A percentile compares a stretch with the other conserved stretches of the same genome.
These are phyloP conservation scores for Sturnira hondurensis DNA, from an alignment of 2,113 vertebrate genomes.

Conservation along the genomic window DNA sequence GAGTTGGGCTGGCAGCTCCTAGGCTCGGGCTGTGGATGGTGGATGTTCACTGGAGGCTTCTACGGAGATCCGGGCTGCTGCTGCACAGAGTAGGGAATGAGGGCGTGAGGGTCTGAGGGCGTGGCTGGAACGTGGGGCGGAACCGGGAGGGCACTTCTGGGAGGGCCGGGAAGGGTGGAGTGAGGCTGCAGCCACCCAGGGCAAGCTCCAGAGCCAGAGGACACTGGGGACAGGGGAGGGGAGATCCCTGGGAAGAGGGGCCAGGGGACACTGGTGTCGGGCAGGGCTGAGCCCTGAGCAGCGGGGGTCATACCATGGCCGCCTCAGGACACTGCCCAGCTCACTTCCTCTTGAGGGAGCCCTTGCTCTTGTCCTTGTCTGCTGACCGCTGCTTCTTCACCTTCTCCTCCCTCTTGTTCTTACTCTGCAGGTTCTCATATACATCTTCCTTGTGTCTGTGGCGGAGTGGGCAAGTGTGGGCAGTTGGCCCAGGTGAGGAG, in stretches of 20 bases:
- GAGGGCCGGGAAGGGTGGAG: background rate
- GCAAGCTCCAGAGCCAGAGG: background rate
- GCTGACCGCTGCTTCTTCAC: conserved; percentile 85
- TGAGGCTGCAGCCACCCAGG: background rate
- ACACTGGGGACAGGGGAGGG: background rate
- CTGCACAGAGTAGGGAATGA: conserved; percentile 35
- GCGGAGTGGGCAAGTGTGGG: background rate
- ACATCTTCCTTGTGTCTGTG: conserved; percentile 89
- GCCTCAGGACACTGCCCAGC: fast-evolving
- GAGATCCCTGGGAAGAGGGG: background rate
- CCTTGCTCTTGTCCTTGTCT: conserved; percentile 86
- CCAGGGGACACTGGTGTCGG: background rate
- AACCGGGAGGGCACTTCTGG: no score
- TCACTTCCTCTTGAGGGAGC: conserved; percentile 91
- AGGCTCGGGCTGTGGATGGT: background rate
- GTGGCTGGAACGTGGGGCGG: background rate
- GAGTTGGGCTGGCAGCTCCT: background rate
- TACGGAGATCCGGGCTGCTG: background rate
- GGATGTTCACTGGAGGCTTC: background rate
- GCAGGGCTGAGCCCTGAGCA: background rate
- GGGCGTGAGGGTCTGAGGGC: background rate
- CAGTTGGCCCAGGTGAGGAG: background rate
- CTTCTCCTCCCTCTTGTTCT: conserved; percentile 87
- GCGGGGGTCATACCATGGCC: background rate
- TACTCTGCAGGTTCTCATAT: conserved; percentile 89